A percentile compares a stretch with the other conserved stretches of the same genome.
Conservation (phyloP, 2,113 vertebrate species). For the Chelonoidis abingdonii region DNA sequence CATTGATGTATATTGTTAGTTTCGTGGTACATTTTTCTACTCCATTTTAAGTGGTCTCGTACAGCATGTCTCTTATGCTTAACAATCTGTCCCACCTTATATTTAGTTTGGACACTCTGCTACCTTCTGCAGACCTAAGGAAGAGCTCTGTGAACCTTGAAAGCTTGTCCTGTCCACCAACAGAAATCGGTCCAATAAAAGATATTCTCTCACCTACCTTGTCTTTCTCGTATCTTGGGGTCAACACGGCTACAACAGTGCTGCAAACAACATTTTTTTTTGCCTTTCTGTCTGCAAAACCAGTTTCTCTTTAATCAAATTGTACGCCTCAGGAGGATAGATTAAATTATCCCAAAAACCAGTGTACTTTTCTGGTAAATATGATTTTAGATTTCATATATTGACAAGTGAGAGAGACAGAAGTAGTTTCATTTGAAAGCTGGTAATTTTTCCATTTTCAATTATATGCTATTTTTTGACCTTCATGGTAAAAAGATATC, state of each 20-base stretch:
- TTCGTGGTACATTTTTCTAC: no score
- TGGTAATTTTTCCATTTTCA: neutral
- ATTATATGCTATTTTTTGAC: neutral
- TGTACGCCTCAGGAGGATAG: neutral
- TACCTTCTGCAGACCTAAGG: no score
- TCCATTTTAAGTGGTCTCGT: no score
- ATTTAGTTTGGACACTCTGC: no score
- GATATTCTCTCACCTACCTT: no score
- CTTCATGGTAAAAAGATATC: neutral
- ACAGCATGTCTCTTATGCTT: no score
- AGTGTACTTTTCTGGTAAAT: neutral
- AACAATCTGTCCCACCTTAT: no score
- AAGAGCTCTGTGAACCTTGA: no score
- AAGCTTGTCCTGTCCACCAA: no score
- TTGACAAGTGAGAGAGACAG: neutral
- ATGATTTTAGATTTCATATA: neutral
- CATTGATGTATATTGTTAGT: no score
- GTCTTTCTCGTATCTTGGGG: no score
- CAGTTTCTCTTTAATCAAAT: neutral
- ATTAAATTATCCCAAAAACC: neutral
- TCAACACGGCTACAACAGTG: neutral
- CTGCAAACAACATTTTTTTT: neutral
- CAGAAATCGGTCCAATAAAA: no score
- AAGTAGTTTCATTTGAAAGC: neutral
- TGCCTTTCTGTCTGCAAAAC: neutral